Evolutionary conservation across 2,113 vertebrate genomes (phyloP), one percentile per base, ranked within the genome.

Genomic region (Setophaga kirtlandii): DNA sequence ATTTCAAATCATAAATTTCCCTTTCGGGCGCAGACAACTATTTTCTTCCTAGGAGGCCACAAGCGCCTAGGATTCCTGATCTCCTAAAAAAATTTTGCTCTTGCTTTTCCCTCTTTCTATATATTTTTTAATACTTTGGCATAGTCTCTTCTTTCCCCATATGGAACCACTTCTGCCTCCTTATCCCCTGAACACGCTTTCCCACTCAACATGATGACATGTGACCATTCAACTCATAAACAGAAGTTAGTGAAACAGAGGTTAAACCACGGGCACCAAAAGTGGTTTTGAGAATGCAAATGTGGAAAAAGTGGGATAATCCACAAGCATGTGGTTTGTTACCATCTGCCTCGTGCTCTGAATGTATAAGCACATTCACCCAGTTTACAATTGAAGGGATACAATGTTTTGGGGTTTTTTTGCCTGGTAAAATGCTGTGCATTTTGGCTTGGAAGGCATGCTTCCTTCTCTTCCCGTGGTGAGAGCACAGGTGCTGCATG

Each of bases 251-350:
- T 95, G 97, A 98, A 98, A 97, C 96, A 96, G 97, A 98, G 97
- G 96, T 98, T 98, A 98, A 97, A 98, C 98, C 98, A 97, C 96
- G 93, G 97, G 95, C 96, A 97, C 95, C 87, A 76, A 96, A 96
- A 97, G 96, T 87, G 97, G 97, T 96, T 97, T 97, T 90, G 88
- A 95, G 95, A 93, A 96, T 97, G 91, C 47, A 82, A 97, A 96
- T 97, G 97, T 97, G 97, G 98, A 97, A 97, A 98, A 96, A 97
- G 97, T 97, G 97, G 98, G 90, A 96, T 97, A 97, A 96, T 97
- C 96, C 97, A 96, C 97, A 98, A 95, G 94, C 93, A 46, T 98
- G 98, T 96, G 98, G 97, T 96, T 97, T 97, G 89, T 96, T 97
- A 88, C 97, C 95, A 86, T 97, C 92, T 89, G 79, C 96, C 94